Evolutionary conservation across 1,140 invertebrate genomes (phyloP).

Genomic region (Ips nitidus): DNA sequence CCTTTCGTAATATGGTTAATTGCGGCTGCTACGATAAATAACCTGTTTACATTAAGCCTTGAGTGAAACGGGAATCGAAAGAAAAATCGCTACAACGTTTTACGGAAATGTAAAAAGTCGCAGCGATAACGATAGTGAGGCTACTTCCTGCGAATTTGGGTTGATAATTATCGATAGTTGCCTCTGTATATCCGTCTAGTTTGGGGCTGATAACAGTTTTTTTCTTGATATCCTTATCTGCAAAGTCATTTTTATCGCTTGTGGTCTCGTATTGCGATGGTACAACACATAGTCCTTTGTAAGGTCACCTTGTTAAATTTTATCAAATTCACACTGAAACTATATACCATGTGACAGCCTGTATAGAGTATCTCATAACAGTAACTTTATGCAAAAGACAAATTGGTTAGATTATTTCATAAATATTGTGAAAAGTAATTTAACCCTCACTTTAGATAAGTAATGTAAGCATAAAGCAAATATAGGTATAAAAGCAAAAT

Average conservation of each 20-base stretch:
- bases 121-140: neutral
- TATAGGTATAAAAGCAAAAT: too few species aligned
- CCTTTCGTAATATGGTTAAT: conserved; percentile 3
- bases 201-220: neutral
- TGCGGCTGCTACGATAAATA: neutral
- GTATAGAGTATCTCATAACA: too few species aligned
- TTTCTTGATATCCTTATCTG: neutral
- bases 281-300: too few species aligned
- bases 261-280: neutral
- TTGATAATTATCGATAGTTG: conserved; percentile 11
- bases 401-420: too few species aligned
- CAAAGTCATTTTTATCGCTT: neutral
- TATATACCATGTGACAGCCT: too few species aligned
- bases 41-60: conserved; percentile 1
- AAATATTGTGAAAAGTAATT: too few species aligned
- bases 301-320: too few species aligned
- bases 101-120: neutral
- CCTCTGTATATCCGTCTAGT: conserved; percentile 8
- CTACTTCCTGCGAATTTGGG: conserved; percentile 6
- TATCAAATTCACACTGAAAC: too few species aligned
- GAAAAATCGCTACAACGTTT: neutral
- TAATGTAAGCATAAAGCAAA: too few species aligned
- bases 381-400: too few species aligned
- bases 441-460: too few species aligned
- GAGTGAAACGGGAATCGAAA: neutral